A percentile compares a stretch with the other conserved stretches of the same genome.
These are phyloP conservation scores for Lapara coniferarum DNA, from an alignment of 2,888 invertebrate genomes.

Conservation along the genomic window DNA sequence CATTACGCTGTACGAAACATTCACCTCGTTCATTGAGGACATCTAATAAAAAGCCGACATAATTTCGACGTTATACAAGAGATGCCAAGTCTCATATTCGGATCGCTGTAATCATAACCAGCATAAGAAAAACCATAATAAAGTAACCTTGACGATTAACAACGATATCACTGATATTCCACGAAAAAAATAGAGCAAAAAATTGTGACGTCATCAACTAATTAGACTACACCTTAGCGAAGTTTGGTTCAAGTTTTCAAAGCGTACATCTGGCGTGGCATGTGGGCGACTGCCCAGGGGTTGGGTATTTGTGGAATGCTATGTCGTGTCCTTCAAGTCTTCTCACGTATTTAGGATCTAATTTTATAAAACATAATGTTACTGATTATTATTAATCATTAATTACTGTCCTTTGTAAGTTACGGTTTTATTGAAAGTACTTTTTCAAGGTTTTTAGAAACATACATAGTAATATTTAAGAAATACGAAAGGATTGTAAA, in stretches of 20 bases:
- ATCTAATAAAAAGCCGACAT: too few species aligned
- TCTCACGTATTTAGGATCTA: neutral
- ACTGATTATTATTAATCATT: too few species aligned
- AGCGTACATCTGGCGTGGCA: constrained; percentile 20
- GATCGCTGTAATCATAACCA: too few species aligned
- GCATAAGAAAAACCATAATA: neutral
- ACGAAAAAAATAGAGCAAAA: constrained; percentile 11
- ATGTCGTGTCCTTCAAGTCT: constrained; percentile 2
- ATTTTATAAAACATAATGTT: neutral
- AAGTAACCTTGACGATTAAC: constrained; percentile 12
- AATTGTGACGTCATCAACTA: constrained; percentile 28
- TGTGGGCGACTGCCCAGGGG: constrained; percentile 8
- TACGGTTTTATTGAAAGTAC: too few species aligned
- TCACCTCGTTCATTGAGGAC: too few species aligned
- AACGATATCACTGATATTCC: neutral
- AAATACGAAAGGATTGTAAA: too few species aligned
- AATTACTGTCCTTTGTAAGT: too few species aligned
- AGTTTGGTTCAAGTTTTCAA: constrained; percentile 23
- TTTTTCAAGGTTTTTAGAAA: too few species aligned
- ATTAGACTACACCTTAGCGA: constrained; percentile 25
- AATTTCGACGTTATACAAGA: too few species aligned
- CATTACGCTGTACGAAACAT: too few species aligned
- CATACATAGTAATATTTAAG: too few species aligned
- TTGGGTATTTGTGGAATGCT: constrained; percentile 1
- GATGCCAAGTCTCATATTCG: too few species aligned